Evolutionary conservation across 2,888 invertebrate species (phyloP), one percentile per base, ranked within the genome.

Genomic region (Caenorhabditis sinica): DNA sequence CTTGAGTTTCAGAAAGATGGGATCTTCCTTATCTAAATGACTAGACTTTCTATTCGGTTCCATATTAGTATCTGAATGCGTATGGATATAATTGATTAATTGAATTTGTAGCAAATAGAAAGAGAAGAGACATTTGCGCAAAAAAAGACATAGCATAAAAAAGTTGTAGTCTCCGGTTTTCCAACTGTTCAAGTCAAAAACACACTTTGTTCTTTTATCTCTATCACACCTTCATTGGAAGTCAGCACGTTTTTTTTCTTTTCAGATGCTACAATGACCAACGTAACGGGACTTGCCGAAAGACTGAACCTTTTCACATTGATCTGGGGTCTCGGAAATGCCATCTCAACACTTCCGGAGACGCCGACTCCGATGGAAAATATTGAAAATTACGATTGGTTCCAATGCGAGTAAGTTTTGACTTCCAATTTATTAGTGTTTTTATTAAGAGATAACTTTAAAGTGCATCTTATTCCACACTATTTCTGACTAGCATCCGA

Each of bases 321-420:
- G 23, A 83, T 87, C 33, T 87, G 85, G 87, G 87, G 87, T 40
- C 77, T 87, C 65, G 87, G 87, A 74, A 79, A 84, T 45, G 83
- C 74, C 28, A 63, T 84, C 43, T 61, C 74, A 23, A 71, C 60
- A 30, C 71, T 84, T 65, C 83, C 83, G 58, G 61, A 74, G 13
- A 56, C 43, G 6, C 11, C 53, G 68, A 43, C 65, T 71, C 79
- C 79, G 79, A 56, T 65, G 33, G 58, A 73, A 71, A 83, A 83
- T 79, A 56, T 65, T 25, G 58, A 73, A 71, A 83, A 83, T 79
- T 63, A 79, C 51, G 79, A 74, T 60, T 84, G 69, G 79, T 58
- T 71, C 65, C 69, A 75, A 6, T 84, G 83, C 83, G 75, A 84
- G 83, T 84, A 30, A 74, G 74, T 60, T 25, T 65, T 63, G 40